These are phyloP conservation scores for Equus quagga DNA, from an alignment of 2,113 vertebrate genomes.

Conservation along the genomic window DNA sequence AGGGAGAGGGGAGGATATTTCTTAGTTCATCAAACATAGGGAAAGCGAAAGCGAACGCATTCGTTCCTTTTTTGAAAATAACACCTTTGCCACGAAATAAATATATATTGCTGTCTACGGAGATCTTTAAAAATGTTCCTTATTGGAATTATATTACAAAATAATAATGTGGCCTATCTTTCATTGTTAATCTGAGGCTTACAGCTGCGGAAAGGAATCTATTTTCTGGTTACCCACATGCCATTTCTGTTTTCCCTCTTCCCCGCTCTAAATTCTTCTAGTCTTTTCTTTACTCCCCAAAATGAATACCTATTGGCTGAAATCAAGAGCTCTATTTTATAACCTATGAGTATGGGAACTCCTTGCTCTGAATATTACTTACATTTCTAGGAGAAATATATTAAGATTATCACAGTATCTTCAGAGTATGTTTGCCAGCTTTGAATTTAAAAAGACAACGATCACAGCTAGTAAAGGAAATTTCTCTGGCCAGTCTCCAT, in stretches of 20 bases:
- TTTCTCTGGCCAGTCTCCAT: neutral
- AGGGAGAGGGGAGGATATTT: neutral
- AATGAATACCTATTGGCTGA: neutral
- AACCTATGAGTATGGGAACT: neutral
- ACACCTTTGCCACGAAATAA: neutral
- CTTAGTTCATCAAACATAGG: neutral
- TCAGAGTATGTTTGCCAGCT: neutral
- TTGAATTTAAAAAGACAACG: neutral
- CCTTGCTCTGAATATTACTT: constrained; percentile 27
- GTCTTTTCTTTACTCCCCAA: neutral
- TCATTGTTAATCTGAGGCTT: neutral
- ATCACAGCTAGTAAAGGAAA: neutral
- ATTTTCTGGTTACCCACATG: neutral
- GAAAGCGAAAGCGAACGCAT: neutral
- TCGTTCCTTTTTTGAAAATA: neutral
- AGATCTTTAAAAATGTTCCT: neutral
- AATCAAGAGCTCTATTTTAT: neutral
- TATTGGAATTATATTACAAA: neutral
- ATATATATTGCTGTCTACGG: neutral
- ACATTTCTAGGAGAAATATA: constrained; percentile 3
- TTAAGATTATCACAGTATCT: neutral
- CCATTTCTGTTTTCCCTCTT: neutral
- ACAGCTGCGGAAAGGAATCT: neutral
- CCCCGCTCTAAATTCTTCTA: neutral
- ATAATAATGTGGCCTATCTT: neutral